phyloP scores from a whole-genome alignment of 2,888 invertebrate genomes.

The Orthosia gothica region DNA sequence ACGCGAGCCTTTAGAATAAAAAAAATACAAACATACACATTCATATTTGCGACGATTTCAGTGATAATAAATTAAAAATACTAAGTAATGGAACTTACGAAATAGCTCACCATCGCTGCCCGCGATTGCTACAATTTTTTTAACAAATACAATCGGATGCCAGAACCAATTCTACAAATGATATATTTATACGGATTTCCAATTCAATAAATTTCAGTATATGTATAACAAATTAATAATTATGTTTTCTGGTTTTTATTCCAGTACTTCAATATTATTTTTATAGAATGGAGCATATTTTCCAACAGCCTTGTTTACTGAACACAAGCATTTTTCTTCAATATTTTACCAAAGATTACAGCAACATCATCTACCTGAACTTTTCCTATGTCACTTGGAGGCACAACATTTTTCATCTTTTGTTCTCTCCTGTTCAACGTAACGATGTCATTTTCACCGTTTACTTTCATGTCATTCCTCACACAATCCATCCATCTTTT shows the following conservation, averaged over 20 bases:
- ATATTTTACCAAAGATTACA: neutral
- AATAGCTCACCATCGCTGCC: neutral
- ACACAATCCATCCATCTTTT: neutral
- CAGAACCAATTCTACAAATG: constrained; percentile 40
- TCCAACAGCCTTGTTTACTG: neutral
- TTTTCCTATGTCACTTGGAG: neutral
- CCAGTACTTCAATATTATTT: constrained; percentile 9
- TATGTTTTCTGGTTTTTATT: constrained; percentile 4
- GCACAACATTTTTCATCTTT: neutral
- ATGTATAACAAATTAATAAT: constrained; percentile 10
- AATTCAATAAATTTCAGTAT: constrained; percentile 21
- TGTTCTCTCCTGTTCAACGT: neutral
- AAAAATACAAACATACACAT: neutral
- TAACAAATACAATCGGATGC: constrained; percentile 19
- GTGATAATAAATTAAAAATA: constrained; percentile 17
- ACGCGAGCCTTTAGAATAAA: too few species aligned
- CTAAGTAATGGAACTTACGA: neutral
- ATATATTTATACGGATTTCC: constrained; percentile 29
- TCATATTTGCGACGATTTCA: neutral
- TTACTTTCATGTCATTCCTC: neutral
- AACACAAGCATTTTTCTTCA: neutral
- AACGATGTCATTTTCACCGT: neutral
- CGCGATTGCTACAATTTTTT: constrained; percentile 21
- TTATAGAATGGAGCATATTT: neutral
- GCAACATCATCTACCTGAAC: neutral